A percentile compares a stretch with the other conserved stretches of the same genome.
Conservation (phyloP, 1,140 invertebrate species). For the Drosophila orena region DNA sequence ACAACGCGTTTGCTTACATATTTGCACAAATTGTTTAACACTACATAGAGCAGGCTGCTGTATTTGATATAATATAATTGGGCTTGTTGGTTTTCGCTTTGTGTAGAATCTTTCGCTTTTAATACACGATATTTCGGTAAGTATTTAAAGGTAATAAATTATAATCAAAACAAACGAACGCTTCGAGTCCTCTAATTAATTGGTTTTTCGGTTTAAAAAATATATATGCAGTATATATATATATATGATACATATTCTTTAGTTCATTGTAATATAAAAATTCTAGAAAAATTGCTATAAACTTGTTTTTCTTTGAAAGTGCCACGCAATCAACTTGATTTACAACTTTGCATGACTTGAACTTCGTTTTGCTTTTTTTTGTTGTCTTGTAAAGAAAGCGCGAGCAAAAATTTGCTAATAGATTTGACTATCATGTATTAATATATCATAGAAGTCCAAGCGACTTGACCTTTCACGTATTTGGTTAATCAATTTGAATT, state of each 20-base stretch:
- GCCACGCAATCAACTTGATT: constrained; percentile 60
- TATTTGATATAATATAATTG: constrained; percentile 51
- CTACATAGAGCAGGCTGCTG: constrained; percentile 73
- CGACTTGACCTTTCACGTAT: constrained; percentile 50
- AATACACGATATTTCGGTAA: constrained; percentile 58
- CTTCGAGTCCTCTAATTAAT: constrained; percentile 59
- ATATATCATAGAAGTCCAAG: constrained; percentile 68
- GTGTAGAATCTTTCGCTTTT: constrained; percentile 60
- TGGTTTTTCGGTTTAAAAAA: constrained; percentile 68
- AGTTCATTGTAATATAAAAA: constrained; percentile 80
- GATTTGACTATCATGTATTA: constrained; percentile 75
- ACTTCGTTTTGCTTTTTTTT: constrained; percentile 36
- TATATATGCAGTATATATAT: constrained; percentile 53
- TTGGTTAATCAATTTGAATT: constrained; percentile 42
- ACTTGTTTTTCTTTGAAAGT: constrained; percentile 60
- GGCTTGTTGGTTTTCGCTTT: constrained; percentile 32
- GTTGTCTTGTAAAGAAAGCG: constrained; percentile 74
- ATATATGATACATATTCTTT: constrained; percentile 56
- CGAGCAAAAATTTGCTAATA: constrained; percentile 84
- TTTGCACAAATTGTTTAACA: constrained; percentile 69
- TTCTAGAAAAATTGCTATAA: constrained; percentile 84
- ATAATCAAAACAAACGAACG: constrained; percentile 57
- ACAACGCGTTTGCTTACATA: constrained; percentile 69
- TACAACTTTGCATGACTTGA: constrained; percentile 57
- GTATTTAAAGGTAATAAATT: constrained; percentile 41